Evolutionary conservation across 2,113 vertebrate genomes (phyloP), one percentile per base, ranked within the genome.

Genomic region (Natator depressus): DNA sequence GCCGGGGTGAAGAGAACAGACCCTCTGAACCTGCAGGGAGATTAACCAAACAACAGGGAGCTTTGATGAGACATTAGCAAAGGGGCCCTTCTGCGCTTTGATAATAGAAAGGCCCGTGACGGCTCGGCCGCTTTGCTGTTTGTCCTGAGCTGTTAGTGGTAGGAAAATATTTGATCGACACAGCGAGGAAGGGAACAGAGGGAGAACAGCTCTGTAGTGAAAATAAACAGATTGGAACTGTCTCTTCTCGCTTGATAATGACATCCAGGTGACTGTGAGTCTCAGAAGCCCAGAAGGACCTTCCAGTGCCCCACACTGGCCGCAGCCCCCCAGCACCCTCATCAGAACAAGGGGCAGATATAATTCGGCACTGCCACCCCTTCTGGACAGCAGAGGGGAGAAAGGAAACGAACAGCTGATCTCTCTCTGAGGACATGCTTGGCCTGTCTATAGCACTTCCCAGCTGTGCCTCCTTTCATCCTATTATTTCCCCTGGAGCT

Each of bases 1-100:
- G 13, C 17, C 80, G 72, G 59, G 87, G 27, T 24, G 91, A 50
- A 42, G 82, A 57, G 38, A 22, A 91, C 49, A 5, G 49, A 85
- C 0, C 0, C 57, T 78, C 46, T 81, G 55, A 46, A 7, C 2
- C 17, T 17, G 80, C 0, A 0, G 25, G 1, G 1, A 13, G 80
- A 75, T 2, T 1, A 17, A 75, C 5, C 0, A 1, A 95, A 31
- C 51, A 79, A 31, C 69, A 81, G 0, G 1, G 51, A 8, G 46
- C 72, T 85, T 35, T 42, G 13, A 42, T 31, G 54, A 80, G 76
- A 76, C 29, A 27, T 8, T 80, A 87, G 76, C 49, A 75, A 54
- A 90, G 35, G n/a, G 87, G 25, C 13, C 35, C 17, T 91, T 89
- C 88, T 82, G 38, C 10, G 19, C 55, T 7, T 19, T 20, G 11